phyloP scores from a whole-genome alignment of 2,797 vertebrate genomes.

The Centropyge bicolor region DNA sequence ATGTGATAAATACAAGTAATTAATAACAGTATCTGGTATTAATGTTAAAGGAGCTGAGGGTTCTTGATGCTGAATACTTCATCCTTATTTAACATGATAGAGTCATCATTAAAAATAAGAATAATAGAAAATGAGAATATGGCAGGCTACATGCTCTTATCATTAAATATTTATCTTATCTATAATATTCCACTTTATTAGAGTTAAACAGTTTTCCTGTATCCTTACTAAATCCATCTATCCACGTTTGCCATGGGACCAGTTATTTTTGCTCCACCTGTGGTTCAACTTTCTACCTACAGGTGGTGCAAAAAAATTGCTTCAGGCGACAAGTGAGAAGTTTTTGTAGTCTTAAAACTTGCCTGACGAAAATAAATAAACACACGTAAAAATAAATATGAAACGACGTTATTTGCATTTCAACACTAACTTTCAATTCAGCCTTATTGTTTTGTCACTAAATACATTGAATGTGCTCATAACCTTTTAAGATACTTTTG shows the following conservation, averaged over 20 bases:
- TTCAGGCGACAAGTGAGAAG: fast-evolving
- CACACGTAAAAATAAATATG: neutral
- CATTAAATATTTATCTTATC: neutral
- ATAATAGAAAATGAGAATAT: neutral
- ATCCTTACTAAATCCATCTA: neutral
- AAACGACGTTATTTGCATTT: fast-evolving
- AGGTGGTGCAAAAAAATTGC: conserved; percentile 17
- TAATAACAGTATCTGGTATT: neutral
- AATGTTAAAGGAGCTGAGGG: neutral
- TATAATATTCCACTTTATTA: neutral
- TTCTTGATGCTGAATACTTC: too few relatives aligned
- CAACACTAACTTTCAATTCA: fast-evolving
- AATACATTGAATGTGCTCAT: fast-evolving
- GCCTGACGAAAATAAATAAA: conserved; percentile 60
- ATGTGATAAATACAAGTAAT: neutral
- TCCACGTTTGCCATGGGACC: neutral
- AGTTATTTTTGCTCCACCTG: neutral
- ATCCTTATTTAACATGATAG: neutral
- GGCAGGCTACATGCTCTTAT: neutral
- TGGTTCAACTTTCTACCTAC: conserved; percentile 4
- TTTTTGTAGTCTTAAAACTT: conserved; percentile 25
- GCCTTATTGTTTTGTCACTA: fast-evolving
- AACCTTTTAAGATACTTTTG: neutral
- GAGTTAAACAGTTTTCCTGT: neutral
- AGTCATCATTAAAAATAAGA: neutral